phyloP scores from a whole-genome alignment of 1,140 invertebrate species.

The Heterodera schachtii region DNA sequence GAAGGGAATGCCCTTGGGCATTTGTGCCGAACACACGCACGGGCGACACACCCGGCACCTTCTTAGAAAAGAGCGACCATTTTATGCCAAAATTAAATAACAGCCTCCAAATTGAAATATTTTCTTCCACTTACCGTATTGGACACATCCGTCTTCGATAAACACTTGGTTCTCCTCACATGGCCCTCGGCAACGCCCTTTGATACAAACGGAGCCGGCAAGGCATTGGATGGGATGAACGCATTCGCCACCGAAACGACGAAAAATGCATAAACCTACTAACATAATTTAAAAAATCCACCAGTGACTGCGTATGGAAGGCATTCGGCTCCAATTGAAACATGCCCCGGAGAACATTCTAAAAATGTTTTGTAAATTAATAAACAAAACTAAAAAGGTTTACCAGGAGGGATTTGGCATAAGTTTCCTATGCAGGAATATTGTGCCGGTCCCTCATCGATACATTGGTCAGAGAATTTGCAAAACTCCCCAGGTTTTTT shows the following conservation, averaged over 20 bases:
- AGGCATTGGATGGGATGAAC: slow-evolving; percentile 41
- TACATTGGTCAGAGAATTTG: slow-evolving; percentile 43
- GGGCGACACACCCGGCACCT: slow-evolving; percentile 47
- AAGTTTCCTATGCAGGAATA: slow-evolving; percentile 51
- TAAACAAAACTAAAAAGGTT: background rate
- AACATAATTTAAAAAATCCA: background rate
- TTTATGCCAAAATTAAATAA: slow-evolving; percentile 1
- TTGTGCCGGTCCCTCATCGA: slow-evolving; percentile 40
- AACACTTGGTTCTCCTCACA: slow-evolving; percentile 49
- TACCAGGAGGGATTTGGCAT: slow-evolving; percentile 45
- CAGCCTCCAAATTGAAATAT: background rate
- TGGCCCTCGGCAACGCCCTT: slow-evolving; percentile 45
- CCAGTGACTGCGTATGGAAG: slow-evolving; percentile 45
- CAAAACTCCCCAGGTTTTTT: slow-evolving; percentile 47
- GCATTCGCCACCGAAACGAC: slow-evolving; percentile 12
- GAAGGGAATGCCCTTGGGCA: slow-evolving; percentile 48
- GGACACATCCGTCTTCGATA: slow-evolving; percentile 45
- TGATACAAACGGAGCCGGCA: slow-evolving; percentile 44
- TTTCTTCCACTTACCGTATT: slow-evolving; percentile 35
- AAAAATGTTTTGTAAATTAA: background rate
- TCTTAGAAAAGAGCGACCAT: slow-evolving; percentile 33
- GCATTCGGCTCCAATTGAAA: slow-evolving; percentile 47
- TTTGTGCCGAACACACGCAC: slow-evolving; percentile 37
- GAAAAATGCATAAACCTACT: no score
- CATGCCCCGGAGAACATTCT: slow-evolving; percentile 52